A percentile compares a stretch with the other conserved stretches of the same genome.
Evolutionary conservation across 23 tunicate genomes (phyloP).

Genomic region (Halocynthia aurantium): DNA sequence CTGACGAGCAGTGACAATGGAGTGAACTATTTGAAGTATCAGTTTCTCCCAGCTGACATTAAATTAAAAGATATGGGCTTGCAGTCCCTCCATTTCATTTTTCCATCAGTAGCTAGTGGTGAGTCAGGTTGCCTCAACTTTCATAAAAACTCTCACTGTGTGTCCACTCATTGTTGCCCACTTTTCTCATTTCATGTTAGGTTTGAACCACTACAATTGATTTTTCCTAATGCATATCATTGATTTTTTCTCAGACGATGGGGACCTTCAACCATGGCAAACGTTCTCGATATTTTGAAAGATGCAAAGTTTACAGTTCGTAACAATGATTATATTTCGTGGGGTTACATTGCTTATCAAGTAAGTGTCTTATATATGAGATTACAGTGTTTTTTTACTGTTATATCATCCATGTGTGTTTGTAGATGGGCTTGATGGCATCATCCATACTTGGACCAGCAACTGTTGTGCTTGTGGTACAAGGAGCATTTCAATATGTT

Average conservation of each 20-base stretch:
- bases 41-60: too few species aligned
- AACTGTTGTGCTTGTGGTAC: constrained; percentile 79
- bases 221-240: too few species aligned
- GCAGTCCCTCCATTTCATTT: too few species aligned
- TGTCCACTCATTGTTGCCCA: too few species aligned
- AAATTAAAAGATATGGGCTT: too few species aligned
- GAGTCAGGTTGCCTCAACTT: too few species aligned
- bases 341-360: constrained; percentile 92
- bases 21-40: too few species aligned
- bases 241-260: constrained; percentile 34
- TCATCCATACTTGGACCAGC: constrained; percentile 92
- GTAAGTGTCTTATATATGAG: constrained; percentile 12
- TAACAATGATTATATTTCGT: constrained; percentile 87
- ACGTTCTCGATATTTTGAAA: constrained; percentile 83
- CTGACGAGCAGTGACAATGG: too few species aligned
- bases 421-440: constrained; percentile 80
- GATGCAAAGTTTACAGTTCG: constrained; percentile 72
- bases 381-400: neutral
- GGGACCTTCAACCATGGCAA: constrained; percentile 99
- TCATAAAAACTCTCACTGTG: too few species aligned
- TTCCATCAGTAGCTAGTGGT: too few species aligned
- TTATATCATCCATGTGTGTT: neutral
- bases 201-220: too few species aligned
- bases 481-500: constrained; percentile 79
- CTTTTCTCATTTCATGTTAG: too few species aligned